Conservation (phyloP, 2,888 invertebrate genomes). For the Ochropacha duplaris region DNA sequence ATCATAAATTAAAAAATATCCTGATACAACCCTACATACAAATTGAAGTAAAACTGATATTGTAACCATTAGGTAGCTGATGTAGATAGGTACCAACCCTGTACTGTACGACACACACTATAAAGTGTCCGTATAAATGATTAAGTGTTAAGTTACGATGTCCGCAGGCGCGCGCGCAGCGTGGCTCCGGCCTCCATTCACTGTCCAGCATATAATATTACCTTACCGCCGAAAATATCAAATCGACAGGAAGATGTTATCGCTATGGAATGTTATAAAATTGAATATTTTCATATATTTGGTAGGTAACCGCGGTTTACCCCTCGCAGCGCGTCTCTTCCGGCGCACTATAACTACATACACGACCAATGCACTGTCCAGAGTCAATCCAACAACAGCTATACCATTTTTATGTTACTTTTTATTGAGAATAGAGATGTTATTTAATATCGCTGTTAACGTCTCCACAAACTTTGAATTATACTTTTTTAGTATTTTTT, state of each 20-base stretch:
- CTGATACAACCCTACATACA: neutral
- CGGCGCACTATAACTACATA: conserved; percentile 52
- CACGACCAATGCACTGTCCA: conserved; percentile 26
- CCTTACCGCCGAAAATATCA: conserved; percentile 81
- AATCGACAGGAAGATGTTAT: conserved; percentile 81
- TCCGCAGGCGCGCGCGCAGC: conserved; percentile 71
- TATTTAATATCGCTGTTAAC: conserved; percentile 79
- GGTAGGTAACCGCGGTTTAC: conserved; percentile 47
- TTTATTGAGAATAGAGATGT: conserved; percentile 79
- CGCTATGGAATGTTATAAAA: conserved; percentile 78
- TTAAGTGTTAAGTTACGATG: conserved; percentile 81
- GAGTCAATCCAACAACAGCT: conserved; percentile 37
- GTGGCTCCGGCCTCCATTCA: conserved; percentile 71
- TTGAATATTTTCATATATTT: conserved; percentile 79
- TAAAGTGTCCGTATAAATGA: conserved; percentile 77
- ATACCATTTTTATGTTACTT: conserved; percentile 61
- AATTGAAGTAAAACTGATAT: conserved; percentile 10
- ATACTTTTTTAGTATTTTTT: conserved; percentile 44
- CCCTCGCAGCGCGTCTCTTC: conserved; percentile 67
- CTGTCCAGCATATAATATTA: conserved; percentile 69
- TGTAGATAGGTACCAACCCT: conserved; percentile 26
- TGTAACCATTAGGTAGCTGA: conserved; percentile 33
- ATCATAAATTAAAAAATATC: neutral
- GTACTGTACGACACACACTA: conserved; percentile 59
- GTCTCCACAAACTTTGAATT: conserved; percentile 65